These are phyloP conservation scores for Leucoma salicis DNA, from an alignment of 2,888 invertebrate genomes.

Conservation along the genomic window DNA sequence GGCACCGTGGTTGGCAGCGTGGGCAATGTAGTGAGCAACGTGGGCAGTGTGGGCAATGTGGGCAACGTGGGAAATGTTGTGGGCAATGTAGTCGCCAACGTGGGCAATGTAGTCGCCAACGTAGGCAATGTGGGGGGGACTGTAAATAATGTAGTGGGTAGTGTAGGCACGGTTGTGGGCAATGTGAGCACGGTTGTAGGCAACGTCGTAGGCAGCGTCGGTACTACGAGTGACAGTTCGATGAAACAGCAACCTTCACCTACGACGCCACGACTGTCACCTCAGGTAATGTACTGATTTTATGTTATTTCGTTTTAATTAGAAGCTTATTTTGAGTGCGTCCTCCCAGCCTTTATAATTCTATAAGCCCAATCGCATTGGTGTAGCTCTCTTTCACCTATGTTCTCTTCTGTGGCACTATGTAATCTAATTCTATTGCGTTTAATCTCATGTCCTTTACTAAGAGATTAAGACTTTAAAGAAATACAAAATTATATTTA, in stretches of 20 bases:
- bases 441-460: no score
- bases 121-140: slow-evolving; percentile 38
- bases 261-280: slow-evolving; percentile 65
- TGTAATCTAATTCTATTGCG: no score
- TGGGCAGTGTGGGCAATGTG: slow-evolving; percentile 34
- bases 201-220: slow-evolving; percentile 38
- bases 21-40: slow-evolving; percentile 13
- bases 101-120: slow-evolving; percentile 34
- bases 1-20: slow-evolving; percentile 42
- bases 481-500: no score
- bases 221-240: slow-evolving; percentile 52
- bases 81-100: slow-evolving; percentile 35
- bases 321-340: no score
- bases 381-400: no score
- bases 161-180: slow-evolving; percentile 38
- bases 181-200: slow-evolving; percentile 40
- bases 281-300: slow-evolving; percentile 46
- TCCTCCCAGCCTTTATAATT: no score
- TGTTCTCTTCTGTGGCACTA: no score
- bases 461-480: no score
- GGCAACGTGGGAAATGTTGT: slow-evolving; percentile 39
- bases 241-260: slow-evolving; percentile 73
- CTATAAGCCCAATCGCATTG: no score
- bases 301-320: neutral
- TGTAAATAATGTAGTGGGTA: slow-evolving; percentile 35